phyloP scores from a whole-genome alignment of 2,888 invertebrate genomes.

The Matsumyia berberina region DNA sequence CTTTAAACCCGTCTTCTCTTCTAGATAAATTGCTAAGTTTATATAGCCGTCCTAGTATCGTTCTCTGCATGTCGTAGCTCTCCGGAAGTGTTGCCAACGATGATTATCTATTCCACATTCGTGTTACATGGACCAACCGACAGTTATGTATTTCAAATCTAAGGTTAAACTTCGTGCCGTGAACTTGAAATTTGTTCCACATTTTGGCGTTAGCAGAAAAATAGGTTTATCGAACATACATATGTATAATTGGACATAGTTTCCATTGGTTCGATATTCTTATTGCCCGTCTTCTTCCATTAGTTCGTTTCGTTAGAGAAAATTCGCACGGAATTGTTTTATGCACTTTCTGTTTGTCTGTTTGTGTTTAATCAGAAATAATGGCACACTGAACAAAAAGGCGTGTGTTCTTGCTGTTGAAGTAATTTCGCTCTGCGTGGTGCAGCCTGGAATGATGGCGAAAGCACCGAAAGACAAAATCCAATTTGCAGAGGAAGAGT shows the following conservation, averaged over 20 bases:
- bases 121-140: too few relatives aligned
- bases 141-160: not conserved
- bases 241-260: conserved; percentile 53
- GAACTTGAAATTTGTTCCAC: conserved; percentile 36
- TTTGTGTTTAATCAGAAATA: conserved; percentile 37
- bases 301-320: conserved; percentile 19
- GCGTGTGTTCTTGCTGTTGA: conserved; percentile 29
- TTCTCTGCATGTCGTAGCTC: too few relatives aligned
- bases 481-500: conserved; percentile 51
- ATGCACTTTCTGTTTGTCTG: conserved; percentile 25
- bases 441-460: conserved; percentile 13
- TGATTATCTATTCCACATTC: too few relatives aligned
- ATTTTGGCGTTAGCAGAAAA: conserved; percentile 37
- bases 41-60: too few relatives aligned
- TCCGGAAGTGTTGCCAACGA: too few relatives aligned
- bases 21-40: too few relatives aligned
- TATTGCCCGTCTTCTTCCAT: conserved; percentile 4
- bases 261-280: conserved; percentile 39
- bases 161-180: conserved; percentile 1
- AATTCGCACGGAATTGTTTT: conserved; percentile 24
- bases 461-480: conserved; percentile 34
- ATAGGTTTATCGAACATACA: conserved; percentile 56
- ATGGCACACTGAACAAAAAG: conserved; percentile 34
- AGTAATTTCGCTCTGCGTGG: conserved; percentile 30
- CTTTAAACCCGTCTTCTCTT: too few relatives aligned